These are phyloP conservation scores for Bugula neritina DNA, from an alignment of 2,888 invertebrate species.

Conservation along the genomic window DNA sequence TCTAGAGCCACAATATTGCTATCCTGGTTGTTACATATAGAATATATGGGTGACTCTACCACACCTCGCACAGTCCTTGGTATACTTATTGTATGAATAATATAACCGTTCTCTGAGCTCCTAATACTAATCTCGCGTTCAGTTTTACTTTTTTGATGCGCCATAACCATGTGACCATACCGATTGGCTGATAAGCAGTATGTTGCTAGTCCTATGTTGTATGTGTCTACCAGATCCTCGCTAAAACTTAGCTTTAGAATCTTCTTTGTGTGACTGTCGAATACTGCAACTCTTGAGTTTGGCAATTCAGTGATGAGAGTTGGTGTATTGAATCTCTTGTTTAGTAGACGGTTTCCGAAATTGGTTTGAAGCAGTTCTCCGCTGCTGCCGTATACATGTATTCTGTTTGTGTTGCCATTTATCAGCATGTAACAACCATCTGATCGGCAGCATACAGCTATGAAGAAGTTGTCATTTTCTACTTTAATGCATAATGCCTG, in stretches of 20 bases:
- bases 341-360: conserved; percentile 7
- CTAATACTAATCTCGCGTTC: not conserved
- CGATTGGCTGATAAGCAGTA: not conserved
- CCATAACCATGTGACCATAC: conserved; percentile 17
- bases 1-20: conserved; percentile 3
- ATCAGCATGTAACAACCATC: conserved; percentile 24
- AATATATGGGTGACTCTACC: not conserved
- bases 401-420: conserved; percentile 1
- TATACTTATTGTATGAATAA: not conserved
- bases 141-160: not conserved
- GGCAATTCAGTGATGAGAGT: not conserved
- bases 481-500: conserved; percentile 8
- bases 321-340: not conserved
- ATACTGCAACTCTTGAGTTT: not conserved
- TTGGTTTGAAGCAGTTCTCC: not conserved
- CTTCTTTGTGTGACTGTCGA: conserved; percentile 6
- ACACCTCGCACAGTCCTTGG: not conserved
- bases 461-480: not conserved
- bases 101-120: not conserved
- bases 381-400: not conserved
- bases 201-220: conserved; percentile 1
- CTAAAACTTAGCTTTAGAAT: not conserved
- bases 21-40: not conserved
- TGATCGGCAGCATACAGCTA: conserved; percentile 4
- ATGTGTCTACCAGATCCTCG: conserved; percentile 1